Conservation (phyloP, 2,113 vertebrate species). For the Macheiramphus alcinus region DNA sequence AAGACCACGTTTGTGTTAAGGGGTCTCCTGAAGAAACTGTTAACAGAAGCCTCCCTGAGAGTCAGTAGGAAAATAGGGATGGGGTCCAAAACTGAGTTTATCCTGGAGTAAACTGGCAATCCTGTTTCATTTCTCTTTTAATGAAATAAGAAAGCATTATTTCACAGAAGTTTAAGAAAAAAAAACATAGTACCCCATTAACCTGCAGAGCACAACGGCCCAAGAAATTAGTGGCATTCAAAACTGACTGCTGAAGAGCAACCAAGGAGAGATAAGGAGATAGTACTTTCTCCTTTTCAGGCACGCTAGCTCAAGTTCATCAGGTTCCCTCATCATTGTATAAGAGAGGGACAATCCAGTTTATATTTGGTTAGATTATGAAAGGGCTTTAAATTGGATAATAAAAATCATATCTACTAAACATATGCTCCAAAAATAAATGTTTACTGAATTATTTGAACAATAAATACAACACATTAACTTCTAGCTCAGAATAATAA, state of each 20-base stretch:
- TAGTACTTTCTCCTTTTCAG: background rate
- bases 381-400: background rate
- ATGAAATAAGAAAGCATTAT: background rate
- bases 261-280: background rate
- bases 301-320: background rate
- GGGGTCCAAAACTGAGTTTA: background rate
- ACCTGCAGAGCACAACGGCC: background rate
- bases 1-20: background rate
- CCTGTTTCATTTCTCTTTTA: background rate
- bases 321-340: background rate
- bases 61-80: background rate
- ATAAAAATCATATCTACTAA: background rate
- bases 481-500: slow-evolving; percentile 14
- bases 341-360: background rate
- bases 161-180: background rate
- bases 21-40: background rate
- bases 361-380: background rate
- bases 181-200: background rate
- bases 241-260: background rate
- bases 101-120: background rate
- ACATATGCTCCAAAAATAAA: background rate
- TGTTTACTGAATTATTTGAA: background rate
- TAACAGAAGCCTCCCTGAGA: background rate
- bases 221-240: background rate
- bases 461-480: slow-evolving; percentile 27